phyloP scores from a whole-genome alignment of 2,797 vertebrate genomes.

The Rhinophrynus dorsalis region DNA sequence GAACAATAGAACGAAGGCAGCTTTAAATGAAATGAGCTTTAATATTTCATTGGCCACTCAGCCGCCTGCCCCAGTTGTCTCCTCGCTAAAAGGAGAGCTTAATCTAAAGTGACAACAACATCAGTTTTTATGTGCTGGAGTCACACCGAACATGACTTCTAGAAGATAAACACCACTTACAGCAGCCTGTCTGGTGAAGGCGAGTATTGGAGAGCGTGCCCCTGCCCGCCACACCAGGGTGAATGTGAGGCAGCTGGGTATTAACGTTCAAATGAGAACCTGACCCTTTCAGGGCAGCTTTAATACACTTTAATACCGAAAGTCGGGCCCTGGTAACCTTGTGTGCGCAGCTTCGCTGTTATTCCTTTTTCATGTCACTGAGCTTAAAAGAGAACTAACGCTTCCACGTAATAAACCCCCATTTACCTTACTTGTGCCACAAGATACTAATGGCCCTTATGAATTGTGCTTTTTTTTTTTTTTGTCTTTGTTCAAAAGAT shows the following conservation, averaged over 20 bases:
- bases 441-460: too few relatives aligned
- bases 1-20: slow-evolving; percentile 81
- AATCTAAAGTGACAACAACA: slow-evolving; percentile 90
- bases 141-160: slow-evolving; percentile 88
- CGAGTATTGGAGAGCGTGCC: slow-evolving; percentile 66
- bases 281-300: slow-evolving; percentile 70
- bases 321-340: too few relatives aligned
- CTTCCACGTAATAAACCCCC: too few relatives aligned
- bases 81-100: slow-evolving; percentile 77
- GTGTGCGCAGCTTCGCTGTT: too few relatives aligned
- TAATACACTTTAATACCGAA: slow-evolving; percentile 59
- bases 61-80: slow-evolving; percentile 81
- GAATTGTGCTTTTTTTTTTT: too few relatives aligned
- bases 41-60: slow-evolving; percentile 87
- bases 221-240: slow-evolving; percentile 61
- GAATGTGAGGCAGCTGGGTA: slow-evolving; percentile 67
- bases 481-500: too few relatives aligned
- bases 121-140: slow-evolving; percentile 85
- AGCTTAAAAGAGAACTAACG: too few relatives aligned
- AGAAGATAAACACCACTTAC: slow-evolving; percentile 86
- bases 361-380: too few relatives aligned
- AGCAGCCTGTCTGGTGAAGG: slow-evolving; percentile 65
- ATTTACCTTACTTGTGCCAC: too few relatives aligned
- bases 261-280: slow-evolving; percentile 71
- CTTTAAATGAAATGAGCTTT: slow-evolving; percentile 83